Evolutionary conservation across 53 echinoderm and acorn worm genomes (phyloP), one percentile per base, ranked within the genome.

Genomic region (Henricia sp.): DNA sequence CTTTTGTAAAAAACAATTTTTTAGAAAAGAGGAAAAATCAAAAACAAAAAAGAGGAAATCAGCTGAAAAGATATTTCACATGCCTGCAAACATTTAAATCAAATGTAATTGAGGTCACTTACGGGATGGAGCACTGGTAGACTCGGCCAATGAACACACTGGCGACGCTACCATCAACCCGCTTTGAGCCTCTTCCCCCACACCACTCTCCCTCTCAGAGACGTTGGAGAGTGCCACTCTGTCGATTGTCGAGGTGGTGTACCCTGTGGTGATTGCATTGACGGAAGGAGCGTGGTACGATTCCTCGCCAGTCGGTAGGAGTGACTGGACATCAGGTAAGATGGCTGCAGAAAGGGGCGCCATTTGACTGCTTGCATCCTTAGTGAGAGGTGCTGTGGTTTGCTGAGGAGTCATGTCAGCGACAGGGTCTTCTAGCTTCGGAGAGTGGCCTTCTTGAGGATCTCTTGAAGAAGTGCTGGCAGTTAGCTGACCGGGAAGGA

Each of bases 261-360:
- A 73, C 60, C 73, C 88, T 71, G 82, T 88, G 62, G 64, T 44
- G 57, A 52, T 20, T 40, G 59, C 60, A 42, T 58, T 58, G 60
- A 84, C 77, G 50, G 83, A 75, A 26, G 69, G 67, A 17, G 76
- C 68, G 17, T 62, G 50, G 6, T n/a, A n/a, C 4, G 82, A 68
- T 37, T 83, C 75, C 68, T 88, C 93, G 68, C 87, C 68, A 9
- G 58, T 82, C 38, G 82, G 78, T 25, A 93, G 66, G 29, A 96
- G 83, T 60, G 88, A 88, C 27, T 93, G 91, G 51, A 96, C 89
- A 50, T 93, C 96, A 1, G 96, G 93, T 3, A 93, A 84, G 48
- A 91, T 89, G 29, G 92, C 83, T 39, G 89, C 68, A 63, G 68
- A 84, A 46, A 68, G 75, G 17, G 80, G 80, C 13, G 80, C 80